Conservation (phyloP, 2,113 vertebrate genomes). For the Lathamus discolor region DNA sequence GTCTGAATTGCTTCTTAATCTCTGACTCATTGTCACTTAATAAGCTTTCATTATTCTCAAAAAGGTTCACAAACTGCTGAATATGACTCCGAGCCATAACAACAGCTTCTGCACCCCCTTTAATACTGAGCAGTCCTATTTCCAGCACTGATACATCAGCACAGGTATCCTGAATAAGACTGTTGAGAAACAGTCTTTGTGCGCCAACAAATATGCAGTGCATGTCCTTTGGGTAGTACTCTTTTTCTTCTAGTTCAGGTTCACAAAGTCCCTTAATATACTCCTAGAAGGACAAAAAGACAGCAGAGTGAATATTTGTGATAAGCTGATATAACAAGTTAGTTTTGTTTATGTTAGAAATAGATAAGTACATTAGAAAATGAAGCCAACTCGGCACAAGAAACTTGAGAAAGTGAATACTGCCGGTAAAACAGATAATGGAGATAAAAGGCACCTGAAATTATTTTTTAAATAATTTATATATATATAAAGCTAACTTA, state of each 20-base stretch:
- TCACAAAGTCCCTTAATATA: conserved; percentile 94
- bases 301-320: neutral
- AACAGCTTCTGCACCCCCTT: conserved; percentile 87
- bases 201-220: conserved; percentile 95
- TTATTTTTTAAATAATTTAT: neutral
- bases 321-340: neutral
- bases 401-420: neutral
- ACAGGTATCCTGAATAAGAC: conserved; percentile 89
- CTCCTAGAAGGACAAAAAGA: conserved; percentile 76
- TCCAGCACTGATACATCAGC: conserved; percentile 88
- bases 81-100: conserved; percentile 94
- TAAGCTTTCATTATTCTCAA: conserved; percentile 85
- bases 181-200: conserved; percentile 86
- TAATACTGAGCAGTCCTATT: conserved; percentile 82
- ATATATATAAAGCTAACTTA: neutral
- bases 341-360: neutral
- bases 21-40: conserved; percentile 80
- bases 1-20: conserved; percentile 89
- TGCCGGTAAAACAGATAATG: neutral
- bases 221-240: conserved; percentile 93
- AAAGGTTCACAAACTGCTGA: conserved; percentile 93
- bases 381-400: neutral
- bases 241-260: conserved; percentile 89
- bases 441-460: neutral
- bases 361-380: neutral